Conservation (phyloP, 2,888 invertebrate genomes). For the Dexiosoma caninum region DNA sequence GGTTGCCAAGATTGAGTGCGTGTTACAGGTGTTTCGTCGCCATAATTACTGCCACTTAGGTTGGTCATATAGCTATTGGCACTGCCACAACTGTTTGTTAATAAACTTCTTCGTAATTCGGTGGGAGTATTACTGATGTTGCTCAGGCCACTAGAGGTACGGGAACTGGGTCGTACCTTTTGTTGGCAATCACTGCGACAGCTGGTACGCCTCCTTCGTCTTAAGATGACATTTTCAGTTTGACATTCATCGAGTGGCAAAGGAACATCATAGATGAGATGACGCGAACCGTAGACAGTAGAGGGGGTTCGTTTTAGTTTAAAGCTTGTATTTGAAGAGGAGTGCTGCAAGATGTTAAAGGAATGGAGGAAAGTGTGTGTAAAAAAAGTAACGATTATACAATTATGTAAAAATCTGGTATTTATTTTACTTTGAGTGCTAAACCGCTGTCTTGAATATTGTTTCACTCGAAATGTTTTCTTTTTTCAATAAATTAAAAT, state of each 20-base stretch:
- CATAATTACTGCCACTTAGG: conserved; percentile 63
- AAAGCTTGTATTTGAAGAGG: conserved; percentile 60
- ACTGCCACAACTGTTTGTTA: conserved; percentile 72
- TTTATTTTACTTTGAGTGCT: too few relatives aligned
- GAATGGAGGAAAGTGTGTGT: not conserved
- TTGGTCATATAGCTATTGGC: conserved; percentile 68
- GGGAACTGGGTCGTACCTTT: conserved; percentile 64
- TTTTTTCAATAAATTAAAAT: too few relatives aligned
- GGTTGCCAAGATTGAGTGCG: conserved; percentile 76
- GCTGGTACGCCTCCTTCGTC: conserved; percentile 68
- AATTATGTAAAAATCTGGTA: too few relatives aligned
- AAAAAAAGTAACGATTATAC: too few relatives aligned
- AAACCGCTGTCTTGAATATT: too few relatives aligned
- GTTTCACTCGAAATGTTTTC: too few relatives aligned
- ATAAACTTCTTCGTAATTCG: conserved; percentile 69
- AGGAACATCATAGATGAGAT: conserved; percentile 82
- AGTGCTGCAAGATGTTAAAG: not conserved
- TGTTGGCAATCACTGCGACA: conserved; percentile 55
- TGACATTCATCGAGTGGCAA: conserved; percentile 81
- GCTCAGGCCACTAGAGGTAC: conserved; percentile 68
- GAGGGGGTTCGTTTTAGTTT: conserved; percentile 78
- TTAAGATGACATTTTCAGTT: conserved; percentile 78
- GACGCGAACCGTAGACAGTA: conserved; percentile 80
- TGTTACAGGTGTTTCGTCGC: conserved; percentile 27
- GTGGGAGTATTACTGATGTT: conserved; percentile 70